Conservation (phyloP, 2,113 vertebrate genomes). For the Peromyscus californicus region DNA sequence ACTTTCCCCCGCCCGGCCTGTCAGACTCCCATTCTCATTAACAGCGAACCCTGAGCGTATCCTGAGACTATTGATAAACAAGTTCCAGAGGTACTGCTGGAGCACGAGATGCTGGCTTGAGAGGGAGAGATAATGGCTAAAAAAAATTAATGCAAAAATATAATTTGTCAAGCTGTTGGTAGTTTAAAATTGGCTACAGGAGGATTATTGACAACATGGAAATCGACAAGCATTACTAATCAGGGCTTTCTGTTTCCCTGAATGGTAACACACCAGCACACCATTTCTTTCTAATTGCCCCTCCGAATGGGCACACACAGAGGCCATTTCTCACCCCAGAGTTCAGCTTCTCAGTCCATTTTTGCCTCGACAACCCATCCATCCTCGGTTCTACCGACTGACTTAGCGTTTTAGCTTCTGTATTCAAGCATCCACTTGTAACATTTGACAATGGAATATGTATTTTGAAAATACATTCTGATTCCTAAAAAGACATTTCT, state of each 20-base stretch:
- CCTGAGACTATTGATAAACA: slow-evolving; percentile 32
- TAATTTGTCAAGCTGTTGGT: slow-evolving; percentile 22
- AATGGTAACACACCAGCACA: neutral
- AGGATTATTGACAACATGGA: slow-evolving; percentile 20
- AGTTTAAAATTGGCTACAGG: slow-evolving; percentile 17
- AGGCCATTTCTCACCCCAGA: neutral
- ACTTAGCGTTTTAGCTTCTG: neutral
- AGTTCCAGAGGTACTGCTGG: neutral
- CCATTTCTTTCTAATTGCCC: neutral
- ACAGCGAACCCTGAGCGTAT: neutral
- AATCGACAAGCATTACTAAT: neutral
- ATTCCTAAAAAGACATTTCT: neutral
- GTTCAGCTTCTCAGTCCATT: neutral
- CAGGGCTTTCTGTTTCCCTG: neutral
- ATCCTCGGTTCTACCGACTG: neutral
- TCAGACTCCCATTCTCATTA: neutral
- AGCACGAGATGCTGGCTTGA: slow-evolving; percentile 28
- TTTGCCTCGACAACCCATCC: neutral
- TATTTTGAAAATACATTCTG: slow-evolving; percentile 33
- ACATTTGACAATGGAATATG: neutral
- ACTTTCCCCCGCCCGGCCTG: neutral
- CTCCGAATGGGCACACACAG: too few relatives aligned
- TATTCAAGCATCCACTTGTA: slow-evolving; percentile 3
- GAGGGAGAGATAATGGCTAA: slow-evolving; percentile 7
- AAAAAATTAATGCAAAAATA: slow-evolving; percentile 44